Conservation (phyloP, 2,888 invertebrate species). For the Gortyna flavago region DNA sequence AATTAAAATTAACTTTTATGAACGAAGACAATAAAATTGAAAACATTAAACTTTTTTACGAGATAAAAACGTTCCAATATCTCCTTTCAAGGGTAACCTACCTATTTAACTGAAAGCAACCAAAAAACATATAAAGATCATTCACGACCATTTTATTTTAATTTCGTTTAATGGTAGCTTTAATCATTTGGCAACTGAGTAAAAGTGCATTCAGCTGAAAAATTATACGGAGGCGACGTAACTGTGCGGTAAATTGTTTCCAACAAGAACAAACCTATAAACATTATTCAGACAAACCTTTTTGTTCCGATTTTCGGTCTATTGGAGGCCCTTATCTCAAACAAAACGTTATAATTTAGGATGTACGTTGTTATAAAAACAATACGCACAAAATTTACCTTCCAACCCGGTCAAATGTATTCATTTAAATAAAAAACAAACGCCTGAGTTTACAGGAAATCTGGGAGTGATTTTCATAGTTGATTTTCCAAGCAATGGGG, state of each 20-base stretch:
- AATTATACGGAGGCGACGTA: conserved; percentile 53
- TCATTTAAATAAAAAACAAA: conserved; percentile 27
- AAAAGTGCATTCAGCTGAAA: conserved; percentile 62
- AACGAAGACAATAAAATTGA: conserved; percentile 14
- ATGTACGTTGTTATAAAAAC: conserved; percentile 31
- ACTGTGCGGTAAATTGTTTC: conserved; percentile 61
- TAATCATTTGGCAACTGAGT: conserved; percentile 58
- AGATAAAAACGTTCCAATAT: conserved; percentile 15
- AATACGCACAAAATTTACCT: conserved; percentile 30
- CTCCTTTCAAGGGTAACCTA: conserved; percentile 20
- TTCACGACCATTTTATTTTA: conserved; percentile 21
- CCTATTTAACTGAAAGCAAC: background rate
- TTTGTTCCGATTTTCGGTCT: conserved; percentile 41
- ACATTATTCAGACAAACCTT: conserved; percentile 52
- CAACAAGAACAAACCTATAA: conserved; percentile 54
- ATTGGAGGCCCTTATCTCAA: conserved; percentile 45
- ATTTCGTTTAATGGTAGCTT: conserved; percentile 40
- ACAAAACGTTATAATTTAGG: conserved; percentile 46
- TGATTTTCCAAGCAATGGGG: conserved; percentile 21
- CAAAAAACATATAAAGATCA: conserved; percentile 1
- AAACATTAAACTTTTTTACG: conserved; percentile 20
- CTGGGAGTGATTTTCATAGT: conserved; percentile 19
- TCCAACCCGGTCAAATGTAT: conserved; percentile 20
- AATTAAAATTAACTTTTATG: conserved; percentile 24
- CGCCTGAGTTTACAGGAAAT: conserved; percentile 11